phyloP scores from a whole-genome alignment of 2,797 vertebrate species.

The Botia kubotai region DNA sequence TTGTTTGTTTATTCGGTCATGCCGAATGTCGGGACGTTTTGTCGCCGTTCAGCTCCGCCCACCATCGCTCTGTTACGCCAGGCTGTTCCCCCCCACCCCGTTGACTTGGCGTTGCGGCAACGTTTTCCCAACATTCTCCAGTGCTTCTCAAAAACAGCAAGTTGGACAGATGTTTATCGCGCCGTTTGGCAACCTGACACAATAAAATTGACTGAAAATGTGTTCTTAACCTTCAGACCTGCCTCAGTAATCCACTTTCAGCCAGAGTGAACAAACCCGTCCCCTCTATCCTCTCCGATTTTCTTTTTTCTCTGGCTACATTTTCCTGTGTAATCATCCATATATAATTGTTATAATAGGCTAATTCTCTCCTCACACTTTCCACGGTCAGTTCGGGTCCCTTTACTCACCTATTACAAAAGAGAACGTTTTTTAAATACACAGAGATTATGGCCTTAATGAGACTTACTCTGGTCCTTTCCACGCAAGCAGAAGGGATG shows the following conservation, averaged over 20 bases:
- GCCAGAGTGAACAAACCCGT: conserved; percentile 36
- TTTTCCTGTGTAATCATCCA: conserved; percentile 51
- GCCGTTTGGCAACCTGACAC: conserved; percentile 62
- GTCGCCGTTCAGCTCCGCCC: not conserved
- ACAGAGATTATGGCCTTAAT: conserved; percentile 35
- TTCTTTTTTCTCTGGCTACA: conserved; percentile 6
- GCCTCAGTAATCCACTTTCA: conserved; percentile 70
- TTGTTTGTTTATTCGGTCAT: conserved; percentile 7
- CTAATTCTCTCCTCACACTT: conserved; percentile 47
- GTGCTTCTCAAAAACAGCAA: conserved; percentile 32
- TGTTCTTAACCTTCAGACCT: conserved; percentile 76
- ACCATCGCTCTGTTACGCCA: conserved; percentile 2
- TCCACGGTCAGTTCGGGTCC: conserved; percentile 33
- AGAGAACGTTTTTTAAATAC: conserved; percentile 28
- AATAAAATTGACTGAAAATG: conserved; percentile 74
- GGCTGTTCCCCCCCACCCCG: not conserved
- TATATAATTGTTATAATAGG: conserved; percentile 53
- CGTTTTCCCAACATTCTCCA: conserved; percentile 12
- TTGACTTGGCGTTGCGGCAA: not conserved
- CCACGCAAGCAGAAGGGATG: conserved; percentile 5
- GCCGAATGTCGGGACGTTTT: not conserved
- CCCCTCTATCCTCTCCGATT: conserved; percentile 19
- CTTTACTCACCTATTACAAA: conserved; percentile 23
- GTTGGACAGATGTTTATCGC: conserved; percentile 61
- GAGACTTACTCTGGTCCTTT: conserved; percentile 13